Base-by-base conservation (phyloP, 2,113 vertebrate genomes). In the Coptodon bakossiorum region DNA sequence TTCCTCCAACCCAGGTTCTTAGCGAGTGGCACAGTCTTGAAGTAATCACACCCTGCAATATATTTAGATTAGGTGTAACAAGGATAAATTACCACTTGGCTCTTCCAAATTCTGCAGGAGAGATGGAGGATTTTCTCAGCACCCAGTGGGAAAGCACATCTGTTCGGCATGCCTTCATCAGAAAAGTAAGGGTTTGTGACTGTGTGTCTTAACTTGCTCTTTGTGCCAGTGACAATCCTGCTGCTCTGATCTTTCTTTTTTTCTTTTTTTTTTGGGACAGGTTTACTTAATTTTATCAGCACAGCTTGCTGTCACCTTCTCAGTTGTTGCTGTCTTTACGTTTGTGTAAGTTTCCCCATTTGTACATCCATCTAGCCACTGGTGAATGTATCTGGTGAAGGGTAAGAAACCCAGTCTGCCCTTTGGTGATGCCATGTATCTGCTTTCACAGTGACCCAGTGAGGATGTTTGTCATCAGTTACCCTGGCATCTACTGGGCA, bases 261-360 rank as follows among this genome's bases (percentile, higher is more conserved):
- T 88, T 9, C 53, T 91, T 31, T 5, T 1, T 5, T 1, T 53
- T 76, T 68, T 86, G 93, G 92, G 7, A 34, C 95, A 99, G 98
- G 98, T 99, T 38, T 99, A 99, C 19, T 89, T 97, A 68, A 98
- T 99, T 94, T 96, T 99, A 90, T 96, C 98, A 1, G 76, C 96
- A 40, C 98, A 99, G 95, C 96, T 99, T 52, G 92, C 97, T 3
- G 61, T 98, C 92, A 99, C 98, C 0, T 95, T 97, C 71, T 97
- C 95, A 71, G 96, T 99, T 80, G 97, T 99, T 0, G 96, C 97
- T 0, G 40, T 98, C 89, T 99, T 99, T 94, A 97, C 97, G 0
- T 97, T 97, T 90, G 95, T 96, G 97, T 97, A 90, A 96, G 97
- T 96, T 57, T 16, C 34, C 27, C 40, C 8, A 6, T 59, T 76